phyloP scores from a whole-genome alignment of 2,797 vertebrate genomes.

The Calcarius lapponicus region DNA sequence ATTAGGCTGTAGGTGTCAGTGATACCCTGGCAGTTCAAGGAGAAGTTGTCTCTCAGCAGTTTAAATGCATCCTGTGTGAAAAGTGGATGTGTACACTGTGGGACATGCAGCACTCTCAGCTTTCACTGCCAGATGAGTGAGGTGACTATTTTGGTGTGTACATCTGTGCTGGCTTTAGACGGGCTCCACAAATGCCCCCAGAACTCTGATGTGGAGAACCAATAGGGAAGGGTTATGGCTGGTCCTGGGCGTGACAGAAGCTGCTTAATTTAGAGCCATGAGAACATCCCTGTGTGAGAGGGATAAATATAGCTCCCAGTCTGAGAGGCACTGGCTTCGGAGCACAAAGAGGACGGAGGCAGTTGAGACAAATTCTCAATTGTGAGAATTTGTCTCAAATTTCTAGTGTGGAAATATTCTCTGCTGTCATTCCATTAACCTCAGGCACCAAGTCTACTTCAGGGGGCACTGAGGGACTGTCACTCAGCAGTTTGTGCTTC shows the following conservation, averaged over 20 bases:
- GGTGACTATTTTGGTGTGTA: not conserved
- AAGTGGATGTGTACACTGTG: fast-evolving
- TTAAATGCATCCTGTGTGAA: not conserved
- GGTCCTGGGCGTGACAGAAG: not conserved
- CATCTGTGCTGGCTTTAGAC: not conserved
- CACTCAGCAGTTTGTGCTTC: fast-evolving
- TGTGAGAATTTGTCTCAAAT: not conserved
- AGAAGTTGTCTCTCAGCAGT: not conserved
- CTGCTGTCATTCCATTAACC: not conserved
- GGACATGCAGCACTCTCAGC: not conserved
- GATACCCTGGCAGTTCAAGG: not conserved
- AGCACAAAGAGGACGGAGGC: not conserved
- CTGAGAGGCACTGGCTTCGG: not conserved
- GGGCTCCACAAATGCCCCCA: fast-evolving
- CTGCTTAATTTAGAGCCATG: conserved; percentile 38
- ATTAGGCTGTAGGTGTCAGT: not conserved
- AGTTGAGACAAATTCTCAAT: not conserved
- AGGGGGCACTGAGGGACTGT: not conserved
- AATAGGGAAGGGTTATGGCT: not conserved
- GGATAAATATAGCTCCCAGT: conserved; percentile 2
- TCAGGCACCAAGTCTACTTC: not conserved
- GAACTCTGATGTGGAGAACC: not conserved
- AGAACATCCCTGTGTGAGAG: not conserved
- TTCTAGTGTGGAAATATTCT: not conserved
- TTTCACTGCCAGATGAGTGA: not conserved